These are phyloP conservation scores for Melipona bicolor DNA, from an alignment of 2,888 invertebrate species.

Conservation along the genomic window DNA sequence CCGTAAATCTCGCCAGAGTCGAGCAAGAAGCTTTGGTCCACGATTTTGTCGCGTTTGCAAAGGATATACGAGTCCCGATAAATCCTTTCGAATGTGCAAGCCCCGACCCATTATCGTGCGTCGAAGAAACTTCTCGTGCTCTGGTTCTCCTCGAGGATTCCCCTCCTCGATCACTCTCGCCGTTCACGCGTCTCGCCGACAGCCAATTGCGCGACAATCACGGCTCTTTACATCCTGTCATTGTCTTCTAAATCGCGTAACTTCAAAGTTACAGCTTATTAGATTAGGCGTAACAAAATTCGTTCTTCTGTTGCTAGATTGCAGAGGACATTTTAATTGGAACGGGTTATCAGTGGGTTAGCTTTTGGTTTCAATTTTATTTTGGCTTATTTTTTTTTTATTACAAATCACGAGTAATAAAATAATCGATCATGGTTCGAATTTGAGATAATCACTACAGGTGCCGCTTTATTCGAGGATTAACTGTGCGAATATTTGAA, in stretches of 20 bases:
- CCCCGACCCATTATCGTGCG: constrained; percentile 16
- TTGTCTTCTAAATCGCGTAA: not conserved
- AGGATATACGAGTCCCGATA: constrained; percentile 38
- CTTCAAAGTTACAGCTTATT: not conserved
- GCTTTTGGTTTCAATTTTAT: no score
- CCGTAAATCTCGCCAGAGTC: constrained; percentile 26
- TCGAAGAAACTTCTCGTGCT: constrained; percentile 9
- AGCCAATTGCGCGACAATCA: not conserved
- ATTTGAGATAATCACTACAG: no score
- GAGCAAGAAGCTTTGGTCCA: constrained; percentile 21
- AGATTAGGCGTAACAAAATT: not conserved
- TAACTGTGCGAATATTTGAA: no score
- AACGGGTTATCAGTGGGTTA: no score
- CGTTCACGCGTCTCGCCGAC: not conserved
- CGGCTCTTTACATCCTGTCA: not conserved
- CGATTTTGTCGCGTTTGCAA: constrained; percentile 15
- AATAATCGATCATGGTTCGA: no score
- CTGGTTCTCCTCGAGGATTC: not conserved
- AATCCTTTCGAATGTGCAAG: constrained; percentile 21
- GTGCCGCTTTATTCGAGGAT: no score
- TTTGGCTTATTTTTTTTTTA: no score
- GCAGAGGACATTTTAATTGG: no score
- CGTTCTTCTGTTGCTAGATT: no score
- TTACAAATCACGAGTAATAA: no score
- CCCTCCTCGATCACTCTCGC: not conserved